phyloP scores from a whole-genome alignment of 2,113 vertebrate species.

The Ptilorrhoa leucosticta region DNA sequence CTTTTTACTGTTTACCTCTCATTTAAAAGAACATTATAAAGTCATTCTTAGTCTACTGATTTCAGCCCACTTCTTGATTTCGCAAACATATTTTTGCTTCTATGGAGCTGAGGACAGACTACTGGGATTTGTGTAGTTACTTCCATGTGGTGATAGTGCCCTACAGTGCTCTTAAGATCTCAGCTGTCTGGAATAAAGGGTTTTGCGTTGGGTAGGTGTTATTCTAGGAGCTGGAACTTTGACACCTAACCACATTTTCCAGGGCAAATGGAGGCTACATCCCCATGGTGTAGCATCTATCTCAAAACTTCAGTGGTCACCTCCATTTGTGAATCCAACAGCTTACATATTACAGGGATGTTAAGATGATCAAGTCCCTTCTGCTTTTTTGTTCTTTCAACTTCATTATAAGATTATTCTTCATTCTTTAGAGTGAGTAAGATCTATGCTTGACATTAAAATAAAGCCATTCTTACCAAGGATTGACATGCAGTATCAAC shows the following conservation, averaged over 20 bases:
- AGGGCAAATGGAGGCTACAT: not conserved
- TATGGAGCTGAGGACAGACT: not conserved
- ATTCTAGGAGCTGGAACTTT: not conserved
- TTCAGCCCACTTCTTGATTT: not conserved
- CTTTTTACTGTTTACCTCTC: not conserved
- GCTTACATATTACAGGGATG: not conserved
- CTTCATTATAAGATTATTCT: not conserved
- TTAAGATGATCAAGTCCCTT: not conserved
- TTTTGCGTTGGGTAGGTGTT: not conserved
- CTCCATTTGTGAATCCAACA: not conserved
- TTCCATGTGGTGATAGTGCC: not conserved
- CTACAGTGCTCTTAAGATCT: not conserved
- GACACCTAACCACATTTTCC: not conserved
- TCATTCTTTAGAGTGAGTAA: not conserved
- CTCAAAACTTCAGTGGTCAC: not conserved
- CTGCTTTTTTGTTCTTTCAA: not conserved
- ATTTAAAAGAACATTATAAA: not conserved
- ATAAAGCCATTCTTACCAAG: not conserved
- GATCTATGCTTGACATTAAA: not conserved
- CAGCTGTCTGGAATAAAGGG: not conserved
- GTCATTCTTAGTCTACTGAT: not conserved
- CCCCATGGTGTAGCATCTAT: accelerated
- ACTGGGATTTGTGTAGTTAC: not conserved
- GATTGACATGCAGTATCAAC: too few relatives aligned
- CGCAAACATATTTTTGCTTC: not conserved